phyloP scores from a whole-genome alignment of 2,888 invertebrate genomes.

The Itoplectis maculator region DNA sequence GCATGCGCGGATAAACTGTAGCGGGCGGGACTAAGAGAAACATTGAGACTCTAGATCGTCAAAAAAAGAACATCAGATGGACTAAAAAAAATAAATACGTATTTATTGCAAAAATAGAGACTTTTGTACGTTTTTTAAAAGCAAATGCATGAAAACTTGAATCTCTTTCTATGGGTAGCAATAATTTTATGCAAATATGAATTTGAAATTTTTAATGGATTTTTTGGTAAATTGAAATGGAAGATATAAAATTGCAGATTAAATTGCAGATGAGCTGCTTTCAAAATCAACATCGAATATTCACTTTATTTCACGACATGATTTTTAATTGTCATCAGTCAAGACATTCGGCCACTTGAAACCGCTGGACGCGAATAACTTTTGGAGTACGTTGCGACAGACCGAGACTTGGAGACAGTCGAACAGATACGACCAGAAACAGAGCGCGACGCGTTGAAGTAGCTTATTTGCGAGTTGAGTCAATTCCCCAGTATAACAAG shows the following conservation, averaged over 20 bases:
- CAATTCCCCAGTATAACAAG: neutral
- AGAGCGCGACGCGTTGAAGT: neutral
- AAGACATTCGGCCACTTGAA: neutral
- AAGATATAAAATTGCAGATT: neutral
- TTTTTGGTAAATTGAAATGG: neutral
- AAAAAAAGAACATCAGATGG: slow-evolving; percentile 4
- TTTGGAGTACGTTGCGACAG: neutral
- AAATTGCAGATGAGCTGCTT: neutral
- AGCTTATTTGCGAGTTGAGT: slow-evolving; percentile 4
- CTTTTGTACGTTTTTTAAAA: neutral
- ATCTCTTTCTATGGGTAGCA: no score
- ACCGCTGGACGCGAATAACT: neutral
- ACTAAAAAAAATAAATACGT: slow-evolving; percentile 35
- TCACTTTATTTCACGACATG: neutral
- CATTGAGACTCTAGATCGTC: slow-evolving; percentile 41
- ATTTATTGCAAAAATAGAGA: neutral
- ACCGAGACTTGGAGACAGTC: neutral
- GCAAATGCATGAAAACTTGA: neutral
- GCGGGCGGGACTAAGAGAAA: slow-evolving; percentile 41
- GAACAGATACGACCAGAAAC: neutral
- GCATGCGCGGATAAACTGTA: slow-evolving; percentile 31
- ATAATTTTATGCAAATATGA: no score
- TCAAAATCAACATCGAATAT: neutral
- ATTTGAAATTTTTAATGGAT: neutral
- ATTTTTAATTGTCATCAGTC: neutral